Base-by-base conservation (phyloP, 2,888 invertebrate genomes). In the Drosophila pegasa region DNA sequence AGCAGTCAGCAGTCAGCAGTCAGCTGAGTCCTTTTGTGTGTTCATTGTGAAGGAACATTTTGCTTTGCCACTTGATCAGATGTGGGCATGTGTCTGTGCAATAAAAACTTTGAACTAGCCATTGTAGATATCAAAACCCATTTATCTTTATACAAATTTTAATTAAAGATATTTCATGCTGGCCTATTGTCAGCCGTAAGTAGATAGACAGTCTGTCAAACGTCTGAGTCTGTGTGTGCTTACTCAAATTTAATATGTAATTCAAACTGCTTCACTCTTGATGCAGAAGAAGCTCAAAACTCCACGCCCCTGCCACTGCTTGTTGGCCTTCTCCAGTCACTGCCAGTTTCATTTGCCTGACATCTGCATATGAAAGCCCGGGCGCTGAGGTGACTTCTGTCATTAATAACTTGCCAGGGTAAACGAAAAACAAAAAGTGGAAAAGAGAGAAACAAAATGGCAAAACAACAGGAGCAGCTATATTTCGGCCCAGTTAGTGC, bases 71-170 rank as follows among this genome's bases (percentile, higher is more conserved):
- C 68, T 71, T 70, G 69, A 73, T 78, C 71, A 37, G 57, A 73
- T 75, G 69, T 75, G 75, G 74, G 69, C 61, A 22, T 50, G 50
- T 65, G 66, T 65, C 69, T 68, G 57, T 75, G 65, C 73, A 88
- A 83, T 88, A 83, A 86, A 83, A 86, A 76, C 80, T 88, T 80
- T 70, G 60, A 76, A 70, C 87, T 88, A 82, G 65, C 37, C 29
- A 29, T 50, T 35, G 41, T 64, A 31, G 83, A 71, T 86, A 83
- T 83, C 88, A 86, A 77, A 88, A 74, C 80, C 83, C 87, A 83
- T 88, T 83, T 83, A 83, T 83, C 83, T 83, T 82, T 86, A 88
- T 86, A 82, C 80, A 83, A 76, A 83, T 79, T 83, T 86, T 83
- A 88, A 83, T 88, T 83, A 82, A 86, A 86, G 69, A 79, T 71